Base-by-base conservation (phyloP, 1,140 invertebrate genomes). In the Brachionus rotundiformis region DNA sequence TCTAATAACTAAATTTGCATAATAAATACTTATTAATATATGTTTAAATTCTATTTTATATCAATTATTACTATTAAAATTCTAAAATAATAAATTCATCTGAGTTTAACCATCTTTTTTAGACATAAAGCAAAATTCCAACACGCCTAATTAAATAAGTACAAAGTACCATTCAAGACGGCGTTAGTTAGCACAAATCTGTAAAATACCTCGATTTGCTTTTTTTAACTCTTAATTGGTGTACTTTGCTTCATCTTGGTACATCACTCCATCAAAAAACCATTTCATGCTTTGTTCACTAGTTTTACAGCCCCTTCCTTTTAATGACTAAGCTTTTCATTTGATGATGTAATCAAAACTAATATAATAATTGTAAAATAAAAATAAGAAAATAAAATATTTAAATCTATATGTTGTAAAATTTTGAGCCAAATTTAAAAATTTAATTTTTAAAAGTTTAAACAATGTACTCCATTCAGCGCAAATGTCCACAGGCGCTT, bases 381-480 rank as follows among this genome's bases (percentile, higher is more conserved):
- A 36, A 36, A 36, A 36, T 5, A 3, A 5, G 8, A 36, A 7
- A 19, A 6, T 54, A 19, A 16, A 54, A 54, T 54, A 54, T 54
- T 19, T 23, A 54, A 54, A 54, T n/a, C n/a, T n/a, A n/a, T n/a
- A n/a, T n/a, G n/a, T n/a, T n/a, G n/a, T n/a, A n/a, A n/a, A 54
- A 54, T 19, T 54, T 54, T 54, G 47, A 54, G 47, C 47, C 47
- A 54, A 54, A 54, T 19, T 25, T 19, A 19, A 54, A 54, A 7
- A 23, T 54, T 19, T 19, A 54, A 54, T 23, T 54, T 54, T 54
- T 54, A 54, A 54, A 16, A 19, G 8, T 41, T 41, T 19, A 23
- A 68, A 68, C 36, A 10, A 68, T 68, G 63, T 68, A 68, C 36
- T 68, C 63, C n/a, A 33, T 68, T 31, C 29, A 68, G 8, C 63